Conservation (phyloP, 2,797 vertebrate genomes). For the Aulostomus chinensis region DNA sequence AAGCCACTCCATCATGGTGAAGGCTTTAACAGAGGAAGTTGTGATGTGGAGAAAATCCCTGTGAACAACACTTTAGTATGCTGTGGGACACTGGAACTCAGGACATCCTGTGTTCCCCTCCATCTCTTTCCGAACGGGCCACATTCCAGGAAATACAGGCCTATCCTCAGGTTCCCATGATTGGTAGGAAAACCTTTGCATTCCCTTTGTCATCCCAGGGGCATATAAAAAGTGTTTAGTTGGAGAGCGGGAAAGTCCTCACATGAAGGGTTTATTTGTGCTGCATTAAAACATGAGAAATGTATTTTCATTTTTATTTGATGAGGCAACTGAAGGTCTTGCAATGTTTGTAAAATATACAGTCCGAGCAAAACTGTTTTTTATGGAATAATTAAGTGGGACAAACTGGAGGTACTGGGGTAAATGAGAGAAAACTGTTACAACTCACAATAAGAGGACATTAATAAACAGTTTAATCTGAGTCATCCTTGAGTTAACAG, state of each 20-base stretch:
- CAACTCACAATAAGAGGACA: too few relatives aligned
- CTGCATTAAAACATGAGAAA: conserved; percentile 59
- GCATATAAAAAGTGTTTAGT: conserved; percentile 66
- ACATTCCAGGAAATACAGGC: conserved; percentile 74
- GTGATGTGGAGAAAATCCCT: conserved; percentile 69
- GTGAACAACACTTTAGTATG: conserved; percentile 39
- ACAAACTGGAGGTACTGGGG: too few relatives aligned
- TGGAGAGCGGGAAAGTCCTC: conserved; percentile 57
- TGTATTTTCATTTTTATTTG: conserved; percentile 36
- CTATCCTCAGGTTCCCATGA: conserved; percentile 67
- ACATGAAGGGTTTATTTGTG: conserved; percentile 39
- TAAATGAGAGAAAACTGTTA: too few relatives aligned
- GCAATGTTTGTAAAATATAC: conserved; percentile 1
- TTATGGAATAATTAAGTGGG: too few relatives aligned
- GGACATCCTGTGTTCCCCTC: conserved; percentile 68
- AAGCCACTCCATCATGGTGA: conserved; percentile 41
- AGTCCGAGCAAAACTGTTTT: neutral
- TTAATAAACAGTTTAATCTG: too few relatives aligned
- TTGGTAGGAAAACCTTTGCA: conserved; percentile 59
- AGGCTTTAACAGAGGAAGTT: conserved; percentile 37
- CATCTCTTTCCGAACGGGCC: conserved; percentile 61
- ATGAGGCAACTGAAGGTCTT: conserved; percentile 29
- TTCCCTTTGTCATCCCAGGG: conserved; percentile 66
- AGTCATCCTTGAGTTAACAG: too few relatives aligned
- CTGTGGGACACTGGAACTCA: conserved; percentile 36